Evolutionary conservation across 2,797 vertebrate species (phyloP), one percentile per base, ranked within the genome.

Genomic region (Notolepis coatsorum): DNA sequence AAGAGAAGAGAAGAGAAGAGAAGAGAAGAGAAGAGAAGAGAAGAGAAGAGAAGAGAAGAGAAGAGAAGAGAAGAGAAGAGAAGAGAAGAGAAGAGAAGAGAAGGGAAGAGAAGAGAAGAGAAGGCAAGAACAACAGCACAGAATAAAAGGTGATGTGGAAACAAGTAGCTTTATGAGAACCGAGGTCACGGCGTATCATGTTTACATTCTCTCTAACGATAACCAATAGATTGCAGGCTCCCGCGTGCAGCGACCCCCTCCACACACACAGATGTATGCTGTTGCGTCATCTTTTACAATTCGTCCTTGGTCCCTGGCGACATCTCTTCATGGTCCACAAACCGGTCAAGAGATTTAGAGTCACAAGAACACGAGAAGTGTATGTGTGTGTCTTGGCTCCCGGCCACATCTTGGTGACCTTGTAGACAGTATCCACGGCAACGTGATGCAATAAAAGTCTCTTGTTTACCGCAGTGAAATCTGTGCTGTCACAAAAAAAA

Each of bases 361-460:
- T 60, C 72, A 39, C 48, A 61, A 51, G 65, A 75, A 63, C 70
- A n/a, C n/a, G 55, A 61, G 62, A 57, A 18, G 41, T 43, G 41
- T 7, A 9, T 86, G 68, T 87, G 79, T 73, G 74, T 77, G 84
- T 70, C 56, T 88, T 87, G 86, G 86, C 79, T 75, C 66, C 37
- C 45, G 53, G 85, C 87, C 87, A 87, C 80, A 68, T 89, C 76
- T 88, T 65, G 68, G 85, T 84, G 89, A 92, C 90, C 90, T 91
- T 91, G 86, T 89, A 85, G 87, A 87, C n/a, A 85, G 80, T 82
- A 85, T 88, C 89, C 79, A 84, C 90, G 89, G 81, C 82, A 78
- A 84, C 77, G 82, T 91, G 90, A 91, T 74, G 82, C 84, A 91
- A 91, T 89, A 74, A 85, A 78, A 69, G 67, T 82, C 38, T 77